phyloP scores from a whole-genome alignment of 2,113 vertebrate species.

The Erythrocercus mccallii region DNA sequence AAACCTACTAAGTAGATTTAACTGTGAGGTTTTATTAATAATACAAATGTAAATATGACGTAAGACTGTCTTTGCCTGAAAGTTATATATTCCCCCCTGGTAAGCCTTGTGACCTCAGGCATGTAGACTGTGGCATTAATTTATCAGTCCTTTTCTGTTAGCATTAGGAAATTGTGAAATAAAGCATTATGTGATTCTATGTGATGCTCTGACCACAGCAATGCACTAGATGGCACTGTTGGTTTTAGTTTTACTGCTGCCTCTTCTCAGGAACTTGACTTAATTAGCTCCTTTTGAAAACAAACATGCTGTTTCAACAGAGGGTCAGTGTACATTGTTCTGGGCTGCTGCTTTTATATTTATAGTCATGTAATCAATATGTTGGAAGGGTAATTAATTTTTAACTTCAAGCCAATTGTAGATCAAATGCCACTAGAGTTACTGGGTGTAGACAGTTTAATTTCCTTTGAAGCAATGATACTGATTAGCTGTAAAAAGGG shows the following conservation, averaged over 20 bases:
- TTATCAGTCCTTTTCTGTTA: neutral
- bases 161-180: neutral
- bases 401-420: conserved; percentile 77
- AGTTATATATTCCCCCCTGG: neutral
- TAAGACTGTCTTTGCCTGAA: neutral
- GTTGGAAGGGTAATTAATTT: conserved; percentile 82
- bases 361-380: conserved; percentile 82
- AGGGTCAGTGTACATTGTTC: conserved; percentile 72
- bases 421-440: conserved; percentile 74
- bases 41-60: neutral
- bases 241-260: conserved; percentile 35
- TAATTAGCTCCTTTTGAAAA: conserved; percentile 73
- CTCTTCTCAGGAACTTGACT: neutral
- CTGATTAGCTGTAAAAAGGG: conserved; percentile 65
- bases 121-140: neutral
- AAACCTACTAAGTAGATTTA: neutral
- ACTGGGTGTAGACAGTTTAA: conserved; percentile 71
- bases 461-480: conserved; percentile 73
- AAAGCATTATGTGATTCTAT: rapidly evolving
- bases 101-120: neutral
- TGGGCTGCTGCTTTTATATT: conserved; percentile 77
- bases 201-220: neutral
- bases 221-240: conserved; percentile 74
- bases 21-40: neutral
- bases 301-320: conserved; percentile 76